A percentile compares a stretch with the other conserved stretches of the same genome.
Conservation (phyloP, 2,888 invertebrate genomes). For the Gibbula magus region DNA sequence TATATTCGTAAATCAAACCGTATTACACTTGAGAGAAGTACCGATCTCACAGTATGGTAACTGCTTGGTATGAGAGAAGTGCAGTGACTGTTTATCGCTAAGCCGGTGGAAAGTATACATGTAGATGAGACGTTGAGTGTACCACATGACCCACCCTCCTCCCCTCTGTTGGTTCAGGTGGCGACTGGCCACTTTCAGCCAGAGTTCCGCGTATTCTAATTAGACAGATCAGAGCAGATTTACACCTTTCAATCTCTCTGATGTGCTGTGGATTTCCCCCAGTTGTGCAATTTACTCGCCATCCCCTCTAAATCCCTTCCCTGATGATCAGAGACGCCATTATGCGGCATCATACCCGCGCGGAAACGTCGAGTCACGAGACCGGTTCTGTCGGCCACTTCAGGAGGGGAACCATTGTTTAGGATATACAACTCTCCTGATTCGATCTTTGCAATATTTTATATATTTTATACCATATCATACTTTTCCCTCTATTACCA, state of each 20-base stretch:
- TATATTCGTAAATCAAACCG: too few relatives aligned
- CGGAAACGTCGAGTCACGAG: too few relatives aligned
- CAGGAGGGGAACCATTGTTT: too few relatives aligned
- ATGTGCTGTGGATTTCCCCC: constrained; percentile 5
- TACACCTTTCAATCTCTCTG: constrained; percentile 8
- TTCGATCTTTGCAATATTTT: too few relatives aligned
- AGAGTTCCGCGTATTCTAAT: background rate
- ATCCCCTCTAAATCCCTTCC: background rate
- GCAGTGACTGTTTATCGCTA: background rate
- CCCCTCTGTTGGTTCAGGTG: background rate
- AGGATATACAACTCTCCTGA: too few relatives aligned
- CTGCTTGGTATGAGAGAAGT: background rate
- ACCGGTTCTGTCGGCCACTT: too few relatives aligned
- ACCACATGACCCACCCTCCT: background rate
- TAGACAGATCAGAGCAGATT: background rate
- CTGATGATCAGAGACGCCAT: background rate
- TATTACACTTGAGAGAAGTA: too few relatives aligned
- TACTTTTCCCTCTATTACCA: too few relatives aligned
- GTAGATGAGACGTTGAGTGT: background rate
- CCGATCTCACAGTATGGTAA: too few relatives aligned
- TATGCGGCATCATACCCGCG: background rate
- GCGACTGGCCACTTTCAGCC: background rate
- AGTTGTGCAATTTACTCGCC: background rate
- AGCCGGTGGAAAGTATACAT: background rate
- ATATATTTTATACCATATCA: too few relatives aligned